Percentiles rank a stretch among this genome's conserved stretches.
Evolutionary conservation across 2,888 invertebrate genomes (phyloP).

Genomic region (Tetragnatha montana): DNA sequence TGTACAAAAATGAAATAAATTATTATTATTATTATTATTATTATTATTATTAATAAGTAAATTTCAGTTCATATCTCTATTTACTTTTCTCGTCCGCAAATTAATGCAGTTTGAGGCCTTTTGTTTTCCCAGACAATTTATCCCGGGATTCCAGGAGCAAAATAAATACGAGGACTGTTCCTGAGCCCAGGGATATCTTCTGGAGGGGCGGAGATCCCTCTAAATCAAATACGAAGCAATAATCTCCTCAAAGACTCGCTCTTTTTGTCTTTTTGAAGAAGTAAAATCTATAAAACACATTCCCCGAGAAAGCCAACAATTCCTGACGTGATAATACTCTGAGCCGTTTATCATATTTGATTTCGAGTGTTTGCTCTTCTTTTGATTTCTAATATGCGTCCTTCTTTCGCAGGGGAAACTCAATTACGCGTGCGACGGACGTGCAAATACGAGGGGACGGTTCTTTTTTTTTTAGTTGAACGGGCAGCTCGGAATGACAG

Average conservation of each 20-base stretch:
- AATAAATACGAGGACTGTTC: neutral
- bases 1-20: too few relatives aligned
- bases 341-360: conserved; percentile 48
- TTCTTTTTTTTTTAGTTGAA: neutral
- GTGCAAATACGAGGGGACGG: neutral
- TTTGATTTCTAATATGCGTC: conserved; percentile 16
- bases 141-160: neutral
- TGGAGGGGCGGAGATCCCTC: neutral
- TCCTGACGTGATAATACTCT: conserved; percentile 38
- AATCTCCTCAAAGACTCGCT: neutral
- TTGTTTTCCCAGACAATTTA: neutral
- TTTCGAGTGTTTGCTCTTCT: conserved; percentile 55
- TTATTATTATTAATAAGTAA: neutral
- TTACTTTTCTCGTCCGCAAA: neutral
- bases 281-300: conserved; percentile 1
- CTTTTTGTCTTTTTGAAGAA: neutral
- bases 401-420: conserved; percentile 23
- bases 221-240: neutral
- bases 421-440: conserved; percentile 26
- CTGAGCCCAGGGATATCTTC: neutral
- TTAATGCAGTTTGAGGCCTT: neutral
- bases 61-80: neutral
- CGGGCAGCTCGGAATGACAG: too few relatives aligned
- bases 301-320: conserved; percentile 27
- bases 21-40: too few relatives aligned